These are phyloP conservation scores for Oscheius myriophilus DNA, from an alignment of 2,888 invertebrate species.

Conservation along the genomic window DNA sequence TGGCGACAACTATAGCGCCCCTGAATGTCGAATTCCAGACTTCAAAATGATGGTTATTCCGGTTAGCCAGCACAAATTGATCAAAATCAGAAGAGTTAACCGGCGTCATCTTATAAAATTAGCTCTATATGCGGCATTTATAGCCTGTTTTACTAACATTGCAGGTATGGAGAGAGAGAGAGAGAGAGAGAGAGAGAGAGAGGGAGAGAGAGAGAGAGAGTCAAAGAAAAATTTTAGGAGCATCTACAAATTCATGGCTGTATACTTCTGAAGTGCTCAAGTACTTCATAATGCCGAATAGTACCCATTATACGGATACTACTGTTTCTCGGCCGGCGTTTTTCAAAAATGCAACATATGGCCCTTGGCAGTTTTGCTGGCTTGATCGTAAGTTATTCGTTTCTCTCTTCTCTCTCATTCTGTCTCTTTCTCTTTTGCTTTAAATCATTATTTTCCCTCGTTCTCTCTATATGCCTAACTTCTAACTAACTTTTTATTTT, in stretches of 20 bases:
- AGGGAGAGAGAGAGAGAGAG: too few relatives aligned
- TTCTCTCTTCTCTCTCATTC: not conserved
- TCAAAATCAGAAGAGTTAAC: slow-evolving; percentile 64
- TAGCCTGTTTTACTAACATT: slow-evolving; percentile 53
- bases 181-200: too few relatives aligned
- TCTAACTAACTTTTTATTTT: too few relatives aligned
- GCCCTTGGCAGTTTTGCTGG: slow-evolving; percentile 70
- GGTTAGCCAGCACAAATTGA: slow-evolving; percentile 66
- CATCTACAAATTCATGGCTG: slow-evolving; percentile 68
- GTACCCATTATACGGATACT: slow-evolving; percentile 55
- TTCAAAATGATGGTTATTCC: slow-evolving; percentile 65
- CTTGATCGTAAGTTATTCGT: slow-evolving; percentile 61
- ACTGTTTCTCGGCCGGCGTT: slow-evolving; percentile 47
- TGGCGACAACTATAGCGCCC: too few relatives aligned
- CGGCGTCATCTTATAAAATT: slow-evolving; percentile 56
- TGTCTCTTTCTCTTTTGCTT: too few relatives aligned
- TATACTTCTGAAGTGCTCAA: slow-evolving; percentile 69
- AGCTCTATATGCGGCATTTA: slow-evolving; percentile 55
- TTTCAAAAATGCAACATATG: slow-evolving; percentile 68
- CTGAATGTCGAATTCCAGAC: not conserved
- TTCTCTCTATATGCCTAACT: not conserved
- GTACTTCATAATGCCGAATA: slow-evolving; percentile 67
- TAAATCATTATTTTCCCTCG: too few relatives aligned
- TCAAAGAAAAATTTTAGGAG: slow-evolving; percentile 44
- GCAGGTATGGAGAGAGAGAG: too few relatives aligned